These are phyloP conservation scores for Antennarius maculatus DNA, from an alignment of 2,797 vertebrate genomes.

Conservation along the genomic window DNA sequence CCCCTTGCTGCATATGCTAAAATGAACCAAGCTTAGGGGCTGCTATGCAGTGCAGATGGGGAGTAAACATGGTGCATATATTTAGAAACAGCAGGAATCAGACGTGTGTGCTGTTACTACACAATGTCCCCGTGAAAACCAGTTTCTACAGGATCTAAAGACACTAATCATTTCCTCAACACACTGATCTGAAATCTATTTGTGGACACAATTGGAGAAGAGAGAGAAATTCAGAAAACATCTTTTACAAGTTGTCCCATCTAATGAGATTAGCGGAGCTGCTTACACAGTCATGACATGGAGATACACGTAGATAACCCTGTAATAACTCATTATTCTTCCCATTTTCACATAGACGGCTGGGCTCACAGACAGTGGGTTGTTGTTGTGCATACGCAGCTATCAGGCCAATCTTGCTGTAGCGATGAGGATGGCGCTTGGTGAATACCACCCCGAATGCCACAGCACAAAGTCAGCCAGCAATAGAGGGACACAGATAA, in stretches of 20 bases:
- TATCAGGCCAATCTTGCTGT: constrained; percentile 65
- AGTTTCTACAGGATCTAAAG: constrained; percentile 58
- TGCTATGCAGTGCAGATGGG: constrained; percentile 44
- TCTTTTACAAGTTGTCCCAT: constrained; percentile 82
- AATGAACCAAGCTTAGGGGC: constrained; percentile 44
- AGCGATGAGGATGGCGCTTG: constrained; percentile 41
- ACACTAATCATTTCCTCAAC: constrained; percentile 67
- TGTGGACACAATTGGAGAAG: constrained; percentile 72
- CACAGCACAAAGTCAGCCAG: constrained; percentile 55
- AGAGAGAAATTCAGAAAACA: constrained; percentile 76
- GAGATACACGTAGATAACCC: constrained; percentile 81
- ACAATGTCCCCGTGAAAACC: constrained; percentile 38
- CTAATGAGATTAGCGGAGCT: constrained; percentile 82
- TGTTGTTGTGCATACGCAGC: constrained; percentile 59
- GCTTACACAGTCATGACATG: constrained; percentile 77
- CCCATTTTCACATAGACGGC: constrained; percentile 65
- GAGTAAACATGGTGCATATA: constrained; percentile 51
- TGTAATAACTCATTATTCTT: constrained; percentile 81
- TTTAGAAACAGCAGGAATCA: constrained; percentile 69
- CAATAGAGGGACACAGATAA: constrained; percentile 57
- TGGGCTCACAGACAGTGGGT: constrained; percentile 60
- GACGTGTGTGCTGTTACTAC: constrained; percentile 37
- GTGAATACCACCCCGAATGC: constrained; percentile 49
- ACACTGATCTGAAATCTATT: constrained; percentile 76
- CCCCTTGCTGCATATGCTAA: constrained; percentile 46